These are phyloP conservation scores for Cottus gobio DNA, from an alignment of 2,113 vertebrate species.

Conservation along the genomic window DNA sequence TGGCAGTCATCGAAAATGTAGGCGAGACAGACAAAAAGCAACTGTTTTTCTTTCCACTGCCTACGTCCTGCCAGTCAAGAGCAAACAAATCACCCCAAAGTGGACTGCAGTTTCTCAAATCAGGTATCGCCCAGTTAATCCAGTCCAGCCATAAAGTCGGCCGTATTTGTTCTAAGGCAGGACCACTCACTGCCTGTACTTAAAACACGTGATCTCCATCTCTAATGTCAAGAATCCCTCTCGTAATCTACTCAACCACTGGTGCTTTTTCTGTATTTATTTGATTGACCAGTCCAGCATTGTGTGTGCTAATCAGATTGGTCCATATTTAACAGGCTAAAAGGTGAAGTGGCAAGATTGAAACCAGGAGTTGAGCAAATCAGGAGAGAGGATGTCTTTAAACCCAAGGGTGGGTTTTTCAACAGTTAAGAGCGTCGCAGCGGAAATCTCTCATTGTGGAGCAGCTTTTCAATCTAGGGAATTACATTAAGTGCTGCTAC, in stretches of 20 bases:
- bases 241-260: slow-evolving; percentile 28
- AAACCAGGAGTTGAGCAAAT: slow-evolving; percentile 48
- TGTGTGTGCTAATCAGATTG: slow-evolving; percentile 51
- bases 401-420: slow-evolving; percentile 44
- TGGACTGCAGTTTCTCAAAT: slow-evolving; percentile 44
- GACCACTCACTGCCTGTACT: not conserved
- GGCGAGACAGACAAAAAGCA: slow-evolving; percentile 25
- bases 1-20: slow-evolving; percentile 46
- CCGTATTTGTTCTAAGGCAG: slow-evolving; percentile 28
- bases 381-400: slow-evolving; percentile 55
- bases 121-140: slow-evolving; percentile 31
- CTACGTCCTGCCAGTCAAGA: slow-evolving; percentile 7
- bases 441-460: slow-evolving; percentile 84
- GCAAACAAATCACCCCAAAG: slow-evolving; percentile 46
- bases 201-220: slow-evolving; percentile 40
- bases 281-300: slow-evolving; percentile 20
- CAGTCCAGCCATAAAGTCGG: slow-evolving; percentile 38
- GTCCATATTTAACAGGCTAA: slow-evolving; percentile 49
- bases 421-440: slow-evolving; percentile 57
- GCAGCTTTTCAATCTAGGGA: slow-evolving; percentile 87
- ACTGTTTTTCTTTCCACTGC: slow-evolving; percentile 35
- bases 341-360: slow-evolving; percentile 43
- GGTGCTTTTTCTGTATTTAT: slow-evolving; percentile 9
- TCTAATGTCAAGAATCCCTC: slow-evolving; percentile 34
- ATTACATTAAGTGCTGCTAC: slow-evolving; percentile 88